These are phyloP conservation scores for Leptinotarsa texana DNA, from an alignment of 1,140 invertebrate species.

Conservation along the genomic window DNA sequence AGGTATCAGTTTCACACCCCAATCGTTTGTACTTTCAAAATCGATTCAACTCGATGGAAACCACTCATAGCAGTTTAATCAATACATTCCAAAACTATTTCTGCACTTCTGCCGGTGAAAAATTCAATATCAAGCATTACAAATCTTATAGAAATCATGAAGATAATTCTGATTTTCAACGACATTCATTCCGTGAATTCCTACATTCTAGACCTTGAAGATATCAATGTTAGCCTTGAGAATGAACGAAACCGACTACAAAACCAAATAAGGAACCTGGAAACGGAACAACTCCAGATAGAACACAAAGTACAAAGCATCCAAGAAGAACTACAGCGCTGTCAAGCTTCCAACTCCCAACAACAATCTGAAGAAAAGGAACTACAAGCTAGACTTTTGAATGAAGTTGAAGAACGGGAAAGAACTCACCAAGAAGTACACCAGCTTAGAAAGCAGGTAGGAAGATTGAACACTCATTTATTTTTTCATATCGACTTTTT, in stretches of 20 bases:
- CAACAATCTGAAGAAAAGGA: constrained; percentile 78
- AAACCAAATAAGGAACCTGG: constrained; percentile 74
- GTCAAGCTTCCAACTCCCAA: constrained; percentile 68
- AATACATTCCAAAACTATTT: too few species aligned
- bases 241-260: constrained; percentile 71
- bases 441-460: constrained; percentile 73
- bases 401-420: constrained; percentile 77
- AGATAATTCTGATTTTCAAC: constrained; percentile 12
- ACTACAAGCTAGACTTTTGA: constrained; percentile 74
- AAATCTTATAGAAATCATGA: too few species aligned
- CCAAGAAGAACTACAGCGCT: constrained; percentile 72
- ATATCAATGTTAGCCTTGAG: constrained; percentile 72
- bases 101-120: too few species aligned
- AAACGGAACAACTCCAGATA: constrained; percentile 70
- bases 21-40: too few species aligned
- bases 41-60: too few species aligned
- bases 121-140: too few species aligned
- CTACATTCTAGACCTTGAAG: constrained; percentile 68
- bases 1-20: too few species aligned
- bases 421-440: constrained; percentile 71
- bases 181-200: not conserved
- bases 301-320: constrained; percentile 67
- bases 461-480: too few species aligned
- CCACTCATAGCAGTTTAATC: too few species aligned
- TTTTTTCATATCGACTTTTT: too few species aligned